Conservation (phyloP, 2,113 vertebrate genomes). For the Pachyramphus minor region DNA sequence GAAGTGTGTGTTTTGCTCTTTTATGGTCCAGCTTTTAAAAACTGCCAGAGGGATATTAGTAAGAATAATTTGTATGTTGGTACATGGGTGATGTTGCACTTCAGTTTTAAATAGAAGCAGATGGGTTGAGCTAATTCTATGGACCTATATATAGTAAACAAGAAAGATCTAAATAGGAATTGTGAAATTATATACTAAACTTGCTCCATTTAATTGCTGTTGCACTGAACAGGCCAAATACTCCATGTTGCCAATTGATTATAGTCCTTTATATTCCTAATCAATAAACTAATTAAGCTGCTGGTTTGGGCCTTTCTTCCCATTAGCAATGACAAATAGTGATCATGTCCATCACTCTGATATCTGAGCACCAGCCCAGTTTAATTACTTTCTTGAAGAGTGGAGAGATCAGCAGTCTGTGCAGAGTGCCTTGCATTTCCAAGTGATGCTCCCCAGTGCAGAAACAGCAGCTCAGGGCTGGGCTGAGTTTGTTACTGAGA, state of each 20-base stretch:
- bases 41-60: constrained; percentile 64
- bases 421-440: constrained; percentile 34
- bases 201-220: constrained; percentile 56
- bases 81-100: constrained; percentile 57
- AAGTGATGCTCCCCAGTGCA: not conserved
- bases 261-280: constrained; percentile 55
- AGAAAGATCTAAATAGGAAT: constrained; percentile 67
- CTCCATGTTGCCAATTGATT: constrained; percentile 55
- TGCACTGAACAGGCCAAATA: constrained; percentile 60
- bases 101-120: constrained; percentile 70
- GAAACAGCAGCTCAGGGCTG: not conserved
- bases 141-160: constrained; percentile 65
- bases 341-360: constrained; percentile 58
- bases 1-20: constrained; percentile 54
- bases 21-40: constrained; percentile 60
- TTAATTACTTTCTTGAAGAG: constrained; percentile 55
- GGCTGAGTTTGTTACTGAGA: not conserved
- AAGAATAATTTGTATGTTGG: constrained; percentile 66
- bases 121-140: constrained; percentile 66
- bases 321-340: constrained; percentile 53
- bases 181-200: constrained; percentile 62
- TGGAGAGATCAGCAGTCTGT: not conserved
- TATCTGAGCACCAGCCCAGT: constrained; percentile 36
- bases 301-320: constrained; percentile 53
- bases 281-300: constrained; percentile 68